Percentiles rank a stretch among this genome's conserved stretches.
These are phyloP conservation scores for Mystacides longicornis DNA, from an alignment of 2,888 invertebrate genomes.

Conservation along the genomic window DNA sequence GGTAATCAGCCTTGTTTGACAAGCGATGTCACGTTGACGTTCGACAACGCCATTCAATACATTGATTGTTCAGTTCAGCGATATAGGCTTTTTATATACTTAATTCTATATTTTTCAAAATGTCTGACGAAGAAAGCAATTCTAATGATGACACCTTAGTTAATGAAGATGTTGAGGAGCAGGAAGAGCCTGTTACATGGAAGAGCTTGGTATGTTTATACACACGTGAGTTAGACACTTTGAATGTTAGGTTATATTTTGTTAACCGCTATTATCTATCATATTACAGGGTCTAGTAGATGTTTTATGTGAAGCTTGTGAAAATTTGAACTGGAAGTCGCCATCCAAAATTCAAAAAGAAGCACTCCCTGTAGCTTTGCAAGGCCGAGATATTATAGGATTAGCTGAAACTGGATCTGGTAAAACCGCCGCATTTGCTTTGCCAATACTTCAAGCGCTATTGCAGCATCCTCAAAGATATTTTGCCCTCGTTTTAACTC, in stretches of 20 bases:
- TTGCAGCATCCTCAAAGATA: constrained; percentile 88
- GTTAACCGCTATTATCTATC: neutral
- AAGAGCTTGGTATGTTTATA: constrained; percentile 39
- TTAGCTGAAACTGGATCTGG: constrained; percentile 86
- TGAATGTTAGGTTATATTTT: neutral
- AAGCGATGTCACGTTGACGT: too few relatives aligned
- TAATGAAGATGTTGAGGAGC: neutral
- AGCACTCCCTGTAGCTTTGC: constrained; percentile 83
- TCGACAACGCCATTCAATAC: neutral
- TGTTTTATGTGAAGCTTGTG: constrained; percentile 84
- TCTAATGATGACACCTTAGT: neutral
- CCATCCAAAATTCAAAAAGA: constrained; percentile 95
- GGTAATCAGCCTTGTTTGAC: too few relatives aligned
- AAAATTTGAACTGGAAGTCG: constrained; percentile 84
- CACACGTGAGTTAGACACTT: constrained; percentile 2
- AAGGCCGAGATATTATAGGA: constrained; percentile 73
- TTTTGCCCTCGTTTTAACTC: constrained; percentile 89
- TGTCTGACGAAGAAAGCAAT: neutral
- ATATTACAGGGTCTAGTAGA: constrained; percentile 77
- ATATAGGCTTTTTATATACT: too few relatives aligned
- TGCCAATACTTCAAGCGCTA: constrained; percentile 89
- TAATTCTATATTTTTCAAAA: neutral
- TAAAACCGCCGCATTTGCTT: constrained; percentile 95
- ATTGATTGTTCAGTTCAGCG: neutral
- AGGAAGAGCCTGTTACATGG: constrained; percentile 34